Conservation (phyloP, 53 echinoderm and acorn worm genomes). For the Astropecten irregularis region DNA sequence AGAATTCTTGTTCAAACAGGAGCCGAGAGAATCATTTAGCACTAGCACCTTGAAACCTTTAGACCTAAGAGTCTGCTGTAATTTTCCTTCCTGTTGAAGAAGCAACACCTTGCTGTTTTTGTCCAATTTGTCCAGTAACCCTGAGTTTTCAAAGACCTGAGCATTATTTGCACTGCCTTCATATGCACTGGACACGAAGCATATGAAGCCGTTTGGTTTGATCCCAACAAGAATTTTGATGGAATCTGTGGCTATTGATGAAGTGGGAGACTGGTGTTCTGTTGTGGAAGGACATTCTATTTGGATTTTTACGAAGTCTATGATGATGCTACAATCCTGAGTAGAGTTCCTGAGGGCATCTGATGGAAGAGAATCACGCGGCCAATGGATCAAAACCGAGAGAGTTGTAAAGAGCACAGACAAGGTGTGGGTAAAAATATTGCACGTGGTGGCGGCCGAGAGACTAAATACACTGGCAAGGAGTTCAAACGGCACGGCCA, state of each 20-base stretch:
- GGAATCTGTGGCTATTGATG: neutral
- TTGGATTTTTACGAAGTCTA: slow-evolving; percentile 11
- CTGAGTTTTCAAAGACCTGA: neutral
- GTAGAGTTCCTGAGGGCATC: neutral
- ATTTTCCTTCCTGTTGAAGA: neutral
- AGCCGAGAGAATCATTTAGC: neutral
- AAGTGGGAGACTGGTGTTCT: neutral
- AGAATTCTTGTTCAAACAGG: neutral
- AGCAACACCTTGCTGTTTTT: neutral
- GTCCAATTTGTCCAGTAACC: neutral
- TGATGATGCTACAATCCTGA: neutral
- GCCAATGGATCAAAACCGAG: slow-evolving; percentile 12
- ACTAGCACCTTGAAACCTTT: slow-evolving; percentile 25
- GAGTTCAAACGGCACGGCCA: slow-evolving; percentile 37
- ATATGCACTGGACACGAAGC: slow-evolving; percentile 11
- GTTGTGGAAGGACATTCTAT: neutral
- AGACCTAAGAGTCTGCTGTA: neutral
- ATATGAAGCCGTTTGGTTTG: neutral
- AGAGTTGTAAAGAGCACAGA: neutral
- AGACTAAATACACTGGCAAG: slow-evolving; percentile 28
- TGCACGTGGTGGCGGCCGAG: slow-evolving; percentile 25
- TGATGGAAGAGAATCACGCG: neutral
- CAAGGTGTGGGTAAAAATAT: slow-evolving; percentile 30
- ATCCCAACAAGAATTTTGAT: slow-evolving; percentile 26
- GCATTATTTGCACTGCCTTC: neutral